These are phyloP conservation scores for Loriculus beryllinus DNA, from an alignment of 2,797 vertebrate genomes.

Conservation along the genomic window DNA sequence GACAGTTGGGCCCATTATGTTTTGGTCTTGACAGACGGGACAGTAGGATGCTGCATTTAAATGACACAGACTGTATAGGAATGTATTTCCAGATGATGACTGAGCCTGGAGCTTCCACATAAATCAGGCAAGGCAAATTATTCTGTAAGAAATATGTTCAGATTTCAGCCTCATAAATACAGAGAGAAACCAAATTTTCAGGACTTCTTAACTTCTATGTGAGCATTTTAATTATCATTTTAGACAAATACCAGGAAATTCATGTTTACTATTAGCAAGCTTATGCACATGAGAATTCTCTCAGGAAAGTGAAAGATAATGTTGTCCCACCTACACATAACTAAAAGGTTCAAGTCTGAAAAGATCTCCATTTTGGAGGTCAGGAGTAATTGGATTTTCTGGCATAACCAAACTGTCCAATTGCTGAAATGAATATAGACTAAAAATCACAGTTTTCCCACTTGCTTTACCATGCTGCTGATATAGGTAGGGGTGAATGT, in stretches of 20 bases:
- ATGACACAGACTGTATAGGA: conserved; percentile 61
- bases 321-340: background rate
- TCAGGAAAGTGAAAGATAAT: background rate
- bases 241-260: conserved; percentile 36
- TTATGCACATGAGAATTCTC: background rate
- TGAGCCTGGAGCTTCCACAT: conserved; percentile 44
- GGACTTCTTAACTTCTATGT: conserved; percentile 56
- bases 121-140: conserved; percentile 30
- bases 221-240: conserved; percentile 35
- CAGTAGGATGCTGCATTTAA: conserved; percentile 64
- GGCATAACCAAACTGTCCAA: background rate
- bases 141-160: conserved; percentile 45
- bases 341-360: background rate
- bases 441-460: background rate
- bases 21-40: conserved; percentile 70
- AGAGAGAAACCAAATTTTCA: conserved; percentile 45
- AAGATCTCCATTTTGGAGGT: background rate
- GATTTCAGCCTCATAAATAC: conserved; percentile 56
- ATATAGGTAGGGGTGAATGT: background rate
- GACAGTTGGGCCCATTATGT: conserved; percentile 71
- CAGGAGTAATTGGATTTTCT: background rate
- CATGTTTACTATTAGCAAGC: background rate
- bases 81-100: conserved; percentile 65
- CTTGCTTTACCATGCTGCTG: background rate
- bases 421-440: background rate